These are phyloP conservation scores for Drosophila lini DNA, from an alignment of 1,140 invertebrate genomes.

Conservation along the genomic window DNA sequence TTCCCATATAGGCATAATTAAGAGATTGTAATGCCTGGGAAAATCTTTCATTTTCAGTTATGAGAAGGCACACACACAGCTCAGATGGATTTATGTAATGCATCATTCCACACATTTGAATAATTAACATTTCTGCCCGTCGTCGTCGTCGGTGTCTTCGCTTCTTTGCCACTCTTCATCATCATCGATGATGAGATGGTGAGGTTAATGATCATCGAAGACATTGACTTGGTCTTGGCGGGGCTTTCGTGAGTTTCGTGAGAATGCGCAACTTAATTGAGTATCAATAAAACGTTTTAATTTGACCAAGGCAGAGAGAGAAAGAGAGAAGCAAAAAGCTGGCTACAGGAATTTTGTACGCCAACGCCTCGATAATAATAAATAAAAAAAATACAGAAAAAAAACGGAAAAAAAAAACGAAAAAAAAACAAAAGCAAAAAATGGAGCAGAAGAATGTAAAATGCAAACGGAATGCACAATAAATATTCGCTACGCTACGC, in stretches of 20 bases:
- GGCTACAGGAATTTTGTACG: constrained; percentile 77
- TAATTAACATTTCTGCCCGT: constrained; percentile 46
- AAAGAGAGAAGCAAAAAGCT: constrained; percentile 18
- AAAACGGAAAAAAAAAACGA: background rate
- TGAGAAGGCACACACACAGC: constrained; percentile 59
- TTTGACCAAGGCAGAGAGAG: constrained; percentile 43
- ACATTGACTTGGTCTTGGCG: background rate
- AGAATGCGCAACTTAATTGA: constrained; percentile 79
- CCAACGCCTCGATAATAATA: constrained; percentile 63
- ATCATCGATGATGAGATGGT: constrained; percentile 5
- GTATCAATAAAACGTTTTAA: constrained; percentile 82
- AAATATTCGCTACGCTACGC: constrained; percentile 75
- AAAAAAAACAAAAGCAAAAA: constrained; percentile 2
- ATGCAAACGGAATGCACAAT: constrained; percentile 81
- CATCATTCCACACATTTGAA: constrained; percentile 53
- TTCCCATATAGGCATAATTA: constrained; percentile 46
- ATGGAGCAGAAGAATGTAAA: constrained; percentile 65
- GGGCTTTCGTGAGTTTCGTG: constrained; percentile 47
- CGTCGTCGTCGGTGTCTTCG: constrained; percentile 5
- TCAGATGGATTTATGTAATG: constrained; percentile 71
- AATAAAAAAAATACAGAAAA: constrained; percentile 35
- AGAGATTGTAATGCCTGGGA: constrained; percentile 41
- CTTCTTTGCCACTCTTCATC: background rate
- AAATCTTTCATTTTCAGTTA: constrained; percentile 47
- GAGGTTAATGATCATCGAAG: constrained; percentile 10